Base-by-base conservation (phyloP, 2,888 invertebrate genomes). In the Epinotia demarniana region DNA sequence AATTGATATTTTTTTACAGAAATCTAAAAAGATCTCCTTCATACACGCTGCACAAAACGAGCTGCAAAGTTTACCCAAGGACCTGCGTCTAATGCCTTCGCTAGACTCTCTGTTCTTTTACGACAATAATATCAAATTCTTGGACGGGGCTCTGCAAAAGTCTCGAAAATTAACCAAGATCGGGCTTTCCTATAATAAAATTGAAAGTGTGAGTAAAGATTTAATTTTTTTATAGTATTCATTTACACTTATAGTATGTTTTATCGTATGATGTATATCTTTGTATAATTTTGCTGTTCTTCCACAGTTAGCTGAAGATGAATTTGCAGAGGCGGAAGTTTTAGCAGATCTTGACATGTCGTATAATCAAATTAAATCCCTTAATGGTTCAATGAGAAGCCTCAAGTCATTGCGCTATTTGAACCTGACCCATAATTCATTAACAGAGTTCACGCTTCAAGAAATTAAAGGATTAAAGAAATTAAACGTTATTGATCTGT, bases 401-500 rank as follows among this genome's bases (percentile, higher is more conserved):
- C 90, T 98, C 69, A 95, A 95, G 81, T 95, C 96, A 12, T 89
- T 98, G 27, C 95, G 95, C 78, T 95, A 95, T 79, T 94, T 97
- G 61, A 97, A 97, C 89, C 92, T 98, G 77, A 97, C 97, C 0
- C 96, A 96, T 85, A 98, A 98, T 86, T 93, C 95, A 57, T 94
- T 98, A 74, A 94, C 95, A 0, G 97, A 97, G 83, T 98, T 98
- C 90, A 97, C 97, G 0, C 95, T 98, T 83, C 96, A 96, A 86
- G 97, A 98, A 87, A 95, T 98, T 63, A 96, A 96, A 75, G 97
- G 97, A 0, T 89, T 98, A 76, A 95, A 95, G 79, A 95, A 95
- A 78, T 90, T 98, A n/a, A 95, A 95, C 66, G 94, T 96, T 18
- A 95, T 98, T 73, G 97, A 97, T 89, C 92, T 98, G 33, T 97